Base-by-base conservation (phyloP, 2,797 vertebrate genomes). In the Xenops minutus region DNA sequence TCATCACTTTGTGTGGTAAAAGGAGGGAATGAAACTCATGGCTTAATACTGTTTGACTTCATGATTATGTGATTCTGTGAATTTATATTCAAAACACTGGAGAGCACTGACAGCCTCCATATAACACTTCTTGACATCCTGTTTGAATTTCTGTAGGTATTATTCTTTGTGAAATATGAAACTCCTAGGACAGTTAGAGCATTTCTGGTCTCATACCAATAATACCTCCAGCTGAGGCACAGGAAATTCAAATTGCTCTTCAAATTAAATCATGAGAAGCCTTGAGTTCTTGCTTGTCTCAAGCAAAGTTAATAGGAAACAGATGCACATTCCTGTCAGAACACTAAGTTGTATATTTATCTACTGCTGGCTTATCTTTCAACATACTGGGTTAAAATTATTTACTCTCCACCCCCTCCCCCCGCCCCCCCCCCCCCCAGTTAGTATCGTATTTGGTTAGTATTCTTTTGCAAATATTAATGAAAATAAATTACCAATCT, bases 161-260 rank as follows among this genome's bases (percentile, higher is more conserved):
- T 91, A 82, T 85, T 85, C 68, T 93, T 91, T 63, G 52, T 89
- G 95, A 94, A 96, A 97, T 54, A 62, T 59, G 56, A 97, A 92
- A 41, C 94, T 92, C 55, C 52, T 85, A 75, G 56, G 74, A 94
- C 79, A 82, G 21, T 72, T 85, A 88, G 27, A 48, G 68, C 41
- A 89, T 73, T 96, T 96, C 52, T 94, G 59, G 58, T 94, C 88
- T 95, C 90, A 89, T 92, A 92, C 85, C 85, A 94, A 49, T 88
- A 94, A 82, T 84, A 89, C 86, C 91, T 95, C 93, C 85, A 91
- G 52, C 90, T 91, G 93, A 95, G 87, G 75, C 61, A 89, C 78
- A 62, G 90, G 95, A 98, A 97, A 95, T 92, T 68, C 72, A 97
- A 97, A 97, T 80, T 93, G 74, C 88, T 95, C 88, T 95, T 96